These are phyloP conservation scores for Euproctis similis DNA, from an alignment of 2,888 invertebrate genomes.

Conservation along the genomic window DNA sequence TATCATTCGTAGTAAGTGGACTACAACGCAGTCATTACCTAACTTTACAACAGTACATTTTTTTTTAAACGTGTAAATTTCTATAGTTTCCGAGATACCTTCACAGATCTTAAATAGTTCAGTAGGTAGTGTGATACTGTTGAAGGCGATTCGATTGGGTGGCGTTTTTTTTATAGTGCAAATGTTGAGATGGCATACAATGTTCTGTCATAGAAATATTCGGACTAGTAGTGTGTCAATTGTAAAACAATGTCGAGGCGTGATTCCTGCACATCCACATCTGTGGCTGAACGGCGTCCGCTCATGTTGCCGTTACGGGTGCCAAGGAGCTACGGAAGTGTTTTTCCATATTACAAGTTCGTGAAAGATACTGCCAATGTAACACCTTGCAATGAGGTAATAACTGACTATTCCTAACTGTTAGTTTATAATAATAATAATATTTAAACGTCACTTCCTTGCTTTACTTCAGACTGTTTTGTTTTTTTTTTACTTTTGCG, in stretches of 20 bases:
- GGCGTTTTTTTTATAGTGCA: slow-evolving; percentile 17
- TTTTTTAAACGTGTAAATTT: background rate
- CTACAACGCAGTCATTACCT: slow-evolving; percentile 21
- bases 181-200: slow-evolving; percentile 52
- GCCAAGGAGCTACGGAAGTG: slow-evolving; percentile 77
- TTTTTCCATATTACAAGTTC: slow-evolving; percentile 78
- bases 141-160: slow-evolving; percentile 5
- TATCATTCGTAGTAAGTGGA: slow-evolving; percentile 47
- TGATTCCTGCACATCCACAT: slow-evolving; percentile 38
- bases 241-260: slow-evolving; percentile 39
- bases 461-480: too few species aligned
- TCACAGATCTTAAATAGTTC: slow-evolving; percentile 4
- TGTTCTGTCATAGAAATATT: slow-evolving; percentile 34
- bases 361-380: slow-evolving; percentile 65
- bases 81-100: slow-evolving; percentile 12
- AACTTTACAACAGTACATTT: slow-evolving; percentile 3
- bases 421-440: too few species aligned
- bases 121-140: too few species aligned
- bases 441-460: too few species aligned
- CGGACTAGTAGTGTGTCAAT: slow-evolving; percentile 38
- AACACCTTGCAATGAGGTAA: slow-evolving; percentile 44
- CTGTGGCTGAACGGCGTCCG: slow-evolving; percentile 51
- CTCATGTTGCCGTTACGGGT: slow-evolving; percentile 54
- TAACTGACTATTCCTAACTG: too few species aligned
- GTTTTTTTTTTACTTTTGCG: too few species aligned